Conservation (phyloP, 1,140 invertebrate species). For the Lysiphlebus fabarum region DNA sequence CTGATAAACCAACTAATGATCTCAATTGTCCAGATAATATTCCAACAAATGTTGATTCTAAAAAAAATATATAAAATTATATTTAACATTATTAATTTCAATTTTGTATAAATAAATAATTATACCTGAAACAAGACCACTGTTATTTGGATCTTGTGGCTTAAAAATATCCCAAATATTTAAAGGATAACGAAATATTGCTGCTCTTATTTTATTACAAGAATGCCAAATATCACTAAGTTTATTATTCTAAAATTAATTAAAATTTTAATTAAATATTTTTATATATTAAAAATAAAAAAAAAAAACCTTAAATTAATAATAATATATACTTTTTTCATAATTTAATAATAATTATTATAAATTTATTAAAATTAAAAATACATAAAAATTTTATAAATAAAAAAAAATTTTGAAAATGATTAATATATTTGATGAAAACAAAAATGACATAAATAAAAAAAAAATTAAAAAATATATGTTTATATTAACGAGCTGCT, state of each 20-base stretch:
- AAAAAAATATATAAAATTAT: constrained; percentile 8
- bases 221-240: constrained; percentile 64
- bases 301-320: too few species aligned
- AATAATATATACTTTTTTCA: too few species aligned
- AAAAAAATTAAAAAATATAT: too few species aligned
- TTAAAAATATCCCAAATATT: constrained; percentile 68
- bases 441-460: too few species aligned
- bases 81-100: not conserved
- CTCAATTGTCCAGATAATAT: constrained; percentile 64
- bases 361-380: too few species aligned
- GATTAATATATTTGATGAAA: too few species aligned
- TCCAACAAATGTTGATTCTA: constrained; percentile 68
- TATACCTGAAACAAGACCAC: constrained; percentile 65
- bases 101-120: not conserved
- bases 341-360: too few species aligned
- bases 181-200: constrained; percentile 64
- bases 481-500: too few species aligned
- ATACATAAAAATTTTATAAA: not conserved
- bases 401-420: too few species aligned
- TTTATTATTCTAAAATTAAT: constrained; percentile 38
- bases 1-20: constrained; percentile 61
- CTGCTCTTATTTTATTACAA: constrained; percentile 71
- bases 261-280: too few species aligned
- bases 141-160: constrained; percentile 63
- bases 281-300: too few species aligned